Conservation (phyloP, 1,140 invertebrate genomes). For the Trigoniulus corallinus region DNA sequence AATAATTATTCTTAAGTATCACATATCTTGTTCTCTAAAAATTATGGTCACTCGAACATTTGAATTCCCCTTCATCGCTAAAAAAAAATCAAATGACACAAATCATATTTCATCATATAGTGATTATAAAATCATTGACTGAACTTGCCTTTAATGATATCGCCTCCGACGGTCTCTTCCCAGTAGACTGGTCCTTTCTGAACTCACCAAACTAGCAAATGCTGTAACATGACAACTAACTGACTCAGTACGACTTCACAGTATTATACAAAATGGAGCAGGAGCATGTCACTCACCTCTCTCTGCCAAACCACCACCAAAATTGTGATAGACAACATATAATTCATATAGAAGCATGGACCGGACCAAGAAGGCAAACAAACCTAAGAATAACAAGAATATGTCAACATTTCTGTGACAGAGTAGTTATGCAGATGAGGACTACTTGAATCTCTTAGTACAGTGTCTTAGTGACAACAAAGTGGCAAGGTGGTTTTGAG, state of each 20-base stretch:
- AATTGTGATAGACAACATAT: not conserved
- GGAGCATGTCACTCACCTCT: not conserved
- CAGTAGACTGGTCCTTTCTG: not conserved
- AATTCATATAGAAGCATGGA: not conserved
- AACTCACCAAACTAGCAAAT: not conserved
- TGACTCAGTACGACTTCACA: not conserved
- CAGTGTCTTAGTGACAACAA: too few species aligned
- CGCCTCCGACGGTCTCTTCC: not conserved
- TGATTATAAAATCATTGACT: too few species aligned
- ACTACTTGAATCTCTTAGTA: too few species aligned
- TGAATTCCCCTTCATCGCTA: too few species aligned
- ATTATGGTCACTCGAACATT: too few species aligned
- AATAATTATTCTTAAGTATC: too few species aligned
- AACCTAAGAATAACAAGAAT: not conserved
- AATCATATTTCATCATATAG: too few species aligned
- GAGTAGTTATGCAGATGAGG: too few species aligned
- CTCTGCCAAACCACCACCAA: not conserved
- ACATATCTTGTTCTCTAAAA: too few species aligned
- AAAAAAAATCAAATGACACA: too few species aligned
- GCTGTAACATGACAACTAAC: not conserved
- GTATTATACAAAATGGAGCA: not conserved
- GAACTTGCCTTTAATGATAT: too few species aligned
- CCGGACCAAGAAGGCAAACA: not conserved
- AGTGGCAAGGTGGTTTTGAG: too few species aligned
- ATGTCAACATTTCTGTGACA: not conserved